Conservation (phyloP, 2,888 invertebrate species). For the Aporophyla nigra region DNA sequence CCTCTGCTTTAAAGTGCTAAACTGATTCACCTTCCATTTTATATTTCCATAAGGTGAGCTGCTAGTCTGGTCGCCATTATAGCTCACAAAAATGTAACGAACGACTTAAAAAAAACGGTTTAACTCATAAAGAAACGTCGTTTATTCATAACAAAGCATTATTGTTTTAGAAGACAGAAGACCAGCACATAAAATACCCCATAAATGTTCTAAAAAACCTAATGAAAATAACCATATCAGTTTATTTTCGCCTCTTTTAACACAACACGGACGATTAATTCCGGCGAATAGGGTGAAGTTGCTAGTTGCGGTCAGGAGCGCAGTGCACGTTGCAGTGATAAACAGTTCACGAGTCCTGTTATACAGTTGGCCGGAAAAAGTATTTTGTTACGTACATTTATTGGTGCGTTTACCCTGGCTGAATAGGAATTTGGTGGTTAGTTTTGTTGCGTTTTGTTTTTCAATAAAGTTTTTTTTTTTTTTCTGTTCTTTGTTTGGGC, state of each 20-base stretch:
- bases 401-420: conserved; percentile 67
- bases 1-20: neutral
- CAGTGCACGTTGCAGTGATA: conserved; percentile 70
- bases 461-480: neutral
- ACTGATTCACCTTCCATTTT: neutral
- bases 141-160: conserved; percentile 34
- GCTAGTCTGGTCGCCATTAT: neutral
- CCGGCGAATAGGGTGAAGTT: conserved; percentile 68
- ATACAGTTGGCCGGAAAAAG: conserved; percentile 65
- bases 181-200: conserved; percentile 28
- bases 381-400: conserved; percentile 67
- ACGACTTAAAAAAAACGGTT: neutral
- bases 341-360: conserved; percentile 63
- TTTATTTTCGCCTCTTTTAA: conserved; percentile 62
- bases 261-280: conserved; percentile 70
- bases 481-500: neutral
- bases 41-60: neutral
- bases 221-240: conserved; percentile 55
- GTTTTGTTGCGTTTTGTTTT: neutral
- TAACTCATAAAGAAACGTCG: conserved; percentile 2
- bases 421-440: conserved; percentile 37
- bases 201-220: conserved; percentile 22
- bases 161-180: conserved; percentile 28
- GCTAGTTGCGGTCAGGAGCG: conserved; percentile 68
- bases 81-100: neutral